Percentiles rank a stretch among this genome's conserved stretches.
These are phyloP conservation scores for Florisuga fusca DNA, from an alignment of 2,797 vertebrate genomes.

Conservation along the genomic window DNA sequence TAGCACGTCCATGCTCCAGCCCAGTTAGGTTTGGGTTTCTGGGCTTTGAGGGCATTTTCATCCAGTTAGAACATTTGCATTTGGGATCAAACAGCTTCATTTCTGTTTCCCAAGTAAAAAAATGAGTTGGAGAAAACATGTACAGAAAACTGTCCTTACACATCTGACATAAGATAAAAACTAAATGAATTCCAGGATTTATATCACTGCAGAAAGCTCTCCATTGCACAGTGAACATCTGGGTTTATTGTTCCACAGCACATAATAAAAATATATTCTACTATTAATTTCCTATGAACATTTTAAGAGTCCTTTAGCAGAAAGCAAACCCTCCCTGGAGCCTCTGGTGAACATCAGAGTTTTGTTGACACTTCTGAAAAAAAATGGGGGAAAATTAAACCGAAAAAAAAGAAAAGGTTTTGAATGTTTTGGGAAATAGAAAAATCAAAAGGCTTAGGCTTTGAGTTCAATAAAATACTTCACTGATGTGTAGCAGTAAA, in stretches of 20 bases:
- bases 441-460: background rate
- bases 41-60: background rate
- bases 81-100: background rate
- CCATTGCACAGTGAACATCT: constrained; percentile 6
- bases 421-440: background rate
- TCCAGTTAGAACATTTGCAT: background rate
- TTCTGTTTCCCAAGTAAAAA: background rate
- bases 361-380: background rate
- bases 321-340: background rate
- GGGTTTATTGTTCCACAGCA: constrained; percentile 24
- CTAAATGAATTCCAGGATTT: background rate
- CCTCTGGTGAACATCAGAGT: background rate
- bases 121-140: rapidly evolving
- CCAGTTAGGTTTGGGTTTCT: no score
- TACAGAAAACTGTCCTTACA: background rate
- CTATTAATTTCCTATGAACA: constrained; percentile 30
- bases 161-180: background rate
- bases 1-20: background rate
- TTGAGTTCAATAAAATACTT: background rate
- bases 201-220: background rate
- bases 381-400: rapidly evolving
- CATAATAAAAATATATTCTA: background rate
- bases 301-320: background rate
- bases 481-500: background rate
- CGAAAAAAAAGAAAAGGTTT: background rate